These are phyloP conservation scores for Tichodroma muraria DNA, from an alignment of 2,113 vertebrate species.

Conservation along the genomic window DNA sequence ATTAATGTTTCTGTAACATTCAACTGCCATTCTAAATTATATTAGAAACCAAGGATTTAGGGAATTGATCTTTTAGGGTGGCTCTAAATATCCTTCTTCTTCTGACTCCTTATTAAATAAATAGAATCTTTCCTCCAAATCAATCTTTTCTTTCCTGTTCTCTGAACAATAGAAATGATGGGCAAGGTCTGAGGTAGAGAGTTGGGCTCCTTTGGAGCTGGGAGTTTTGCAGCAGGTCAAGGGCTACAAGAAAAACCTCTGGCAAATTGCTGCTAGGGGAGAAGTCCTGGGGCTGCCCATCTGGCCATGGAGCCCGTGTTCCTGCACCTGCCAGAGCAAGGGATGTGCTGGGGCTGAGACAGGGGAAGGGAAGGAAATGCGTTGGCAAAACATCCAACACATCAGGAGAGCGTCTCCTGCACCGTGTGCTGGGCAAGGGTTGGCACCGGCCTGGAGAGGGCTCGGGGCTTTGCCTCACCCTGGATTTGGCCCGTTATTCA, in stretches of 20 bases:
- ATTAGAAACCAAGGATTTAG: constrained; percentile 16
- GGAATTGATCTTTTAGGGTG: neutral
- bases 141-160: neutral
- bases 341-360: neutral
- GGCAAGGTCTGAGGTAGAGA: neutral
- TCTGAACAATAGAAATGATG: neutral
- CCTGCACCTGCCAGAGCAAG: neutral
- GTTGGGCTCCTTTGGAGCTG: neutral
- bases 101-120: neutral
- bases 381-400: neutral
- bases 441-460: neutral
- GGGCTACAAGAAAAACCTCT: neutral
- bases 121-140: neutral
- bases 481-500: neutral
- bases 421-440: neutral
- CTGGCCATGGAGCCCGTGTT: neutral
- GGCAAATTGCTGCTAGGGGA: neutral
- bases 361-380: neutral
- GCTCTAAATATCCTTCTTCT: neutral
- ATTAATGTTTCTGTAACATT: constrained; percentile 52
- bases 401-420: neutral
- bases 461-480: neutral
- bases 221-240: neutral
- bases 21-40: constrained; percentile 9
- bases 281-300: neutral